These are phyloP conservation scores for Molorchus minor DNA, from an alignment of 2,888 invertebrate species.

Conservation along the genomic window DNA sequence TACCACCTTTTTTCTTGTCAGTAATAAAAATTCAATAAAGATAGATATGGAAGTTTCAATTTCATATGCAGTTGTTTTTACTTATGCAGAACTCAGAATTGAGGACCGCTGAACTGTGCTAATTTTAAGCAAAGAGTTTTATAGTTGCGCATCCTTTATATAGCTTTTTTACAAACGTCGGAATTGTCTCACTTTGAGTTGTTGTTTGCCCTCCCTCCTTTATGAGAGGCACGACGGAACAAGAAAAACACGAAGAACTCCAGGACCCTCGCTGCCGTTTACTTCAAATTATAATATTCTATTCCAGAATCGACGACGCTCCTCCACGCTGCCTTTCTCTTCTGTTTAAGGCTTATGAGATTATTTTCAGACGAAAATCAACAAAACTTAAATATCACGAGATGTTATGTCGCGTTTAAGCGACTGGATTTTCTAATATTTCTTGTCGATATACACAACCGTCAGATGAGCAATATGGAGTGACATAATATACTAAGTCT, in stretches of 20 bases:
- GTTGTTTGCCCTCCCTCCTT: conserved; percentile 50
- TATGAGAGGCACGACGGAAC: conserved; percentile 34
- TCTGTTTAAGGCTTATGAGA: conserved; percentile 44
- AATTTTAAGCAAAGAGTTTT: conserved; percentile 60
- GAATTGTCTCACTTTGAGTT: conserved; percentile 56
- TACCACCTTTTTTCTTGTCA: too few relatives aligned
- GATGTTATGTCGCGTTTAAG: conserved; percentile 20
- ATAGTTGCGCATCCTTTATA: conserved; percentile 59
- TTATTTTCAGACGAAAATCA: conserved; percentile 42
- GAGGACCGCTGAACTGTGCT: too few relatives aligned
- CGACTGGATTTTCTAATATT: conserved; percentile 13
- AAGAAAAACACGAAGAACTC: conserved; percentile 44
- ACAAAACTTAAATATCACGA: conserved; percentile 35
- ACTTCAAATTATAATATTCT: conserved; percentile 46
- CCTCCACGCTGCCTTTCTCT: conserved; percentile 35
- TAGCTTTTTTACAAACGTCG: conserved; percentile 57
- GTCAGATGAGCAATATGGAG: too few relatives aligned
- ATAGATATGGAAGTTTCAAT: too few relatives aligned
- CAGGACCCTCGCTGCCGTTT: conserved; percentile 32
- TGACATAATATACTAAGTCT: too few relatives aligned
- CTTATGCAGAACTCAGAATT: too few relatives aligned
- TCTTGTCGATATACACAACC: background rate
- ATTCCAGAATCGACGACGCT: conserved; percentile 37
- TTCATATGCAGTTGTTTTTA: too few relatives aligned
- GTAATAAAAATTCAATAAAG: too few relatives aligned